Evolutionary conservation across 2,888 invertebrate species (phyloP).

Genomic region (Pyrochroa serraticornis): DNA sequence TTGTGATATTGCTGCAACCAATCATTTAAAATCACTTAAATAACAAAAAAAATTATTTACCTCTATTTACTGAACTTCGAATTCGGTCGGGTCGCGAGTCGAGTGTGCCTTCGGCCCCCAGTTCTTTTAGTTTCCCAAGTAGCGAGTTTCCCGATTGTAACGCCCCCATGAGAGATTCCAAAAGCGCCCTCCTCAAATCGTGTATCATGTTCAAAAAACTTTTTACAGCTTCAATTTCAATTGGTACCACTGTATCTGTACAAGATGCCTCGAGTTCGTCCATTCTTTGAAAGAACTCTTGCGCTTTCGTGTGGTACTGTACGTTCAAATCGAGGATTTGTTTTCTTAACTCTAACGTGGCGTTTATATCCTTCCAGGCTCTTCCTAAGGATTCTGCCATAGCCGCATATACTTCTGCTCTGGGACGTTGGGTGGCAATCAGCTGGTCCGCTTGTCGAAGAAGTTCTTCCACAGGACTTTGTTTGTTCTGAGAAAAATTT

Average conservation of each 20-base stretch:
- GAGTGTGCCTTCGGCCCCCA: constrained; percentile 75
- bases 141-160: constrained; percentile 79
- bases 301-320: constrained; percentile 75
- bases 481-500: constrained; percentile 70
- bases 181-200: constrained; percentile 72
- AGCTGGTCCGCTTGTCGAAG: constrained; percentile 85
- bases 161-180: constrained; percentile 80
- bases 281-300: constrained; percentile 73
- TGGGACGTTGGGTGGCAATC: constrained; percentile 76
- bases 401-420: constrained; percentile 81
- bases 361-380: constrained; percentile 84
- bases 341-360: constrained; percentile 76
- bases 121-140: constrained; percentile 74
- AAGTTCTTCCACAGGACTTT: constrained; percentile 87
- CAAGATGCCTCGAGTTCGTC: constrained; percentile 72
- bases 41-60: constrained; percentile 41
- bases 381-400: constrained; percentile 82
- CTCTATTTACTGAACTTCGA: constrained; percentile 57
- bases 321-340: constrained; percentile 79
- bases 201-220: constrained; percentile 73
- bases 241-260: constrained; percentile 69
- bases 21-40: neutral
- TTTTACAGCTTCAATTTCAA: constrained; percentile 75
- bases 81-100: constrained; percentile 73
- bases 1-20: constrained; percentile 66